phyloP scores from a whole-genome alignment of 2,888 invertebrate genomes.

The Patella pellucida region DNA sequence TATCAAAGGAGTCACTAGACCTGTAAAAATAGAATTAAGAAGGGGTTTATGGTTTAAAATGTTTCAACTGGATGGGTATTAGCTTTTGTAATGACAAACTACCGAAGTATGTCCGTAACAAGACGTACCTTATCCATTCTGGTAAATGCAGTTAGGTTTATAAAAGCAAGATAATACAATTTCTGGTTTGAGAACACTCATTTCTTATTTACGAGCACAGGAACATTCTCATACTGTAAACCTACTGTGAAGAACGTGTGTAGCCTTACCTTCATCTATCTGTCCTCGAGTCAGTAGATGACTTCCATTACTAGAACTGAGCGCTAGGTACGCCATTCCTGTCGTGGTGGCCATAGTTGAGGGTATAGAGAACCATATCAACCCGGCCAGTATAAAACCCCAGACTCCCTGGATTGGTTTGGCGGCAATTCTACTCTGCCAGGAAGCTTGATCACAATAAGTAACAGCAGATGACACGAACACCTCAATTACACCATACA shows the following conservation, averaged over 20 bases:
- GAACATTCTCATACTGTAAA: too few species aligned
- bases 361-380: slow-evolving; percentile 71
- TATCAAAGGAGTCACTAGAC: slow-evolving; percentile 68
- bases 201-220: too few species aligned
- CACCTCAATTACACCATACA: slow-evolving; percentile 65
- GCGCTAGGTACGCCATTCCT: slow-evolving; percentile 67
- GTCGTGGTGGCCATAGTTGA: slow-evolving; percentile 70
- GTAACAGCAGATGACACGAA: slow-evolving; percentile 68
- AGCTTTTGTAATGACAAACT: background rate
- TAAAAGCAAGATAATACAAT: too few species aligned
- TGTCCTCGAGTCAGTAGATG: slow-evolving; percentile 54
- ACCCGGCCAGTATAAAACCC: slow-evolving; percentile 69
- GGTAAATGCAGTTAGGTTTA: too few species aligned
- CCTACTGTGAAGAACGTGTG: too few species aligned
- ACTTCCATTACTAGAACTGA: slow-evolving; percentile 60
- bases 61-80: background rate
- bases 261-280: slow-evolving; percentile 58
- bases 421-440: slow-evolving; percentile 70
- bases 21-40: slow-evolving; percentile 36
- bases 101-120: background rate
- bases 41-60: background rate
- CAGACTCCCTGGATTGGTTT: slow-evolving; percentile 69
- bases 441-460: slow-evolving; percentile 69
- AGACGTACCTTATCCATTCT: background rate
- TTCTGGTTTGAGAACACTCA: too few species aligned